Percentiles rank a stretch among this genome's conserved stretches.
Evolutionary conservation across 2,113 vertebrate species (phyloP).

Genomic region (Pionites leucogaster): DNA sequence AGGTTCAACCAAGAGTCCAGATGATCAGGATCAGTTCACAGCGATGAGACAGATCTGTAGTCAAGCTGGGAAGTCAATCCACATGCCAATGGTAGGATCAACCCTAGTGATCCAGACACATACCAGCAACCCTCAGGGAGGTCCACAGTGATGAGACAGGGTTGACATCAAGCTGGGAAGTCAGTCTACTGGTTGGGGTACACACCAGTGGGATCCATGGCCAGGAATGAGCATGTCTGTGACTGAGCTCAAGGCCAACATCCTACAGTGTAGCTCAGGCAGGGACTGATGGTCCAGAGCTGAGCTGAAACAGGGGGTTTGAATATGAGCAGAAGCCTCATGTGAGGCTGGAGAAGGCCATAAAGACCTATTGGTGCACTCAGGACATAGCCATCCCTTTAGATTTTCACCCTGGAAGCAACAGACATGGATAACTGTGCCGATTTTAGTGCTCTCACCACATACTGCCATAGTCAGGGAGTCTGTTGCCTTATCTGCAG

Average conservation of each 20-base stretch:
- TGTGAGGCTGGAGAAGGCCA: background rate
- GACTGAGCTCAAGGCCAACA: background rate
- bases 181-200: background rate
- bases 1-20: background rate
- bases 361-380: background rate
- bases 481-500: background rate
- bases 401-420: background rate
- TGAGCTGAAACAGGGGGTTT: background rate
- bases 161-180: background rate
- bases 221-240: background rate
- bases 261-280: background rate
- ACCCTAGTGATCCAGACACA: background rate
- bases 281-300: background rate
- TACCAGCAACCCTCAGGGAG: background rate
- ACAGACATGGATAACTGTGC: background rate
- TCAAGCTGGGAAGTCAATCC: background rate
- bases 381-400: background rate
- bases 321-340: background rate
- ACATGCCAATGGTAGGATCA: background rate
- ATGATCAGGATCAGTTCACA: background rate
- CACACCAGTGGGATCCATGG: background rate
- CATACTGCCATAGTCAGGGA: background rate
- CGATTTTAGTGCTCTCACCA: background rate
- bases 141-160: background rate
- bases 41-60: rapidly evolving